phyloP scores from a whole-genome alignment of 2,113 vertebrate genomes.

The Thalassarche chlororhynchos region DNA sequence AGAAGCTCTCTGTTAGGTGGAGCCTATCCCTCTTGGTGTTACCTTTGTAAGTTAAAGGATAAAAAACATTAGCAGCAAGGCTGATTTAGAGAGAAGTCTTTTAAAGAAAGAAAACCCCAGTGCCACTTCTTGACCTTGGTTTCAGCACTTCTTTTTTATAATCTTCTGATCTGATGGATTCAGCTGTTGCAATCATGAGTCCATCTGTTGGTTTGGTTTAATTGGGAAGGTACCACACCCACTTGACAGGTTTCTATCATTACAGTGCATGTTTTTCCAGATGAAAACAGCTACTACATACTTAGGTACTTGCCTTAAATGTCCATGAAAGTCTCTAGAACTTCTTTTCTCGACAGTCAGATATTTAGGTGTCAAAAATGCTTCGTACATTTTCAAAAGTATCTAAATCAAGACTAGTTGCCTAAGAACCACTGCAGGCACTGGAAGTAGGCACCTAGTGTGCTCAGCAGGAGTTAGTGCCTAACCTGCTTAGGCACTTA shows the following conservation, averaged over 20 bases:
- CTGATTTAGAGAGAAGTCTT: accelerated
- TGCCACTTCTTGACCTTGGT: accelerated
- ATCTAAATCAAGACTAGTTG: constrained; percentile 14
- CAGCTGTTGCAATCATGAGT: neutral
- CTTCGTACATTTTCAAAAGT: neutral
- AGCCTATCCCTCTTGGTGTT: neutral
- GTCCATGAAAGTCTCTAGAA: neutral
- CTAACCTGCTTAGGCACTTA: neutral
- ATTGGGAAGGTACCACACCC: neutral
- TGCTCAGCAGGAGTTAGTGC: neutral
- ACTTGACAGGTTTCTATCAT: neutral
- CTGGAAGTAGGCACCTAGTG: neutral
- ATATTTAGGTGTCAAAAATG: constrained; percentile 13
- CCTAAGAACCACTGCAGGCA: neutral
- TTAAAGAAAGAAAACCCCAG: accelerated
- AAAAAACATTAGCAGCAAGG: accelerated
- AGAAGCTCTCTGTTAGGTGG: accelerated
- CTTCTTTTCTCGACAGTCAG: neutral
- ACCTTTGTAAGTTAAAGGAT: neutral
- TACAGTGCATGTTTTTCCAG: neutral
- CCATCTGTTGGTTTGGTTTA: neutral
- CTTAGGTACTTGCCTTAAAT: neutral
- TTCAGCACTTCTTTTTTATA: neutral
- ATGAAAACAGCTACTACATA: neutral
- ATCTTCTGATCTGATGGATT: neutral